A percentile compares a stretch with the other conserved stretches of the same genome.
These are phyloP conservation scores for Sarcophaga rosellei DNA, from an alignment of 2,888 invertebrate species.

Conservation along the genomic window DNA sequence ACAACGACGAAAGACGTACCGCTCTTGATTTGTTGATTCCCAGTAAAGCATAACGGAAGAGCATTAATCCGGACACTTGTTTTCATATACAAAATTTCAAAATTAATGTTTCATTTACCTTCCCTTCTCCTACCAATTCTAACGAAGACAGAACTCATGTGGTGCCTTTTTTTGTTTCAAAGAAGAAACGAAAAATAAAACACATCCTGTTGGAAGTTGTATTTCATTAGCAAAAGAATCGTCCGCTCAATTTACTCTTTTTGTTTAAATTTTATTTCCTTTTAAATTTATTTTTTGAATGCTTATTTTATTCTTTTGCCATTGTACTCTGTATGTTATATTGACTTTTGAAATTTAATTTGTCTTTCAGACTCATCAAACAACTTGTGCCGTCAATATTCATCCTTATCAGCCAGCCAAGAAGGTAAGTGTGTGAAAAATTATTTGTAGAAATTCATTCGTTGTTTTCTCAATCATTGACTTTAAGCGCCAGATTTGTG, in stretches of 20 bases:
- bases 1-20: slow-evolving; percentile 26
- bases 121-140: slow-evolving; percentile 21
- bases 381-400: slow-evolving; percentile 64
- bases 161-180: slow-evolving; percentile 45
- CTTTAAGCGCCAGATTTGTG: slow-evolving; percentile 65
- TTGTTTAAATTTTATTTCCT: slow-evolving; percentile 48
- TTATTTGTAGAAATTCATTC: slow-evolving; percentile 1
- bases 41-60: slow-evolving; percentile 72
- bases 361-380: slow-evolving; percentile 58
- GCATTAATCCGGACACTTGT: slow-evolving; percentile 75
- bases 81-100: slow-evolving; percentile 58
- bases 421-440: slow-evolving; percentile 25
- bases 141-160: slow-evolving; percentile 53
- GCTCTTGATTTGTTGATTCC: slow-evolving; percentile 42
- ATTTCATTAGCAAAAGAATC: slow-evolving; percentile 10
- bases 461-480: slow-evolving; percentile 2
- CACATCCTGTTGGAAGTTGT: slow-evolving; percentile 59
- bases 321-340: slow-evolving; percentile 39
- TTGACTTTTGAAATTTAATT: slow-evolving; percentile 55
- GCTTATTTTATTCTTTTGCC: slow-evolving; percentile 10
- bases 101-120: slow-evolving; percentile 69
- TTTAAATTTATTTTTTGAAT: slow-evolving; percentile 41
- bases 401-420: slow-evolving; percentile 47
- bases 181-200: slow-evolving; percentile 30
- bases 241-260: slow-evolving; percentile 35